Conservation (phyloP, 1,140 invertebrate genomes). For the Rhyacophila brunnea region DNA sequence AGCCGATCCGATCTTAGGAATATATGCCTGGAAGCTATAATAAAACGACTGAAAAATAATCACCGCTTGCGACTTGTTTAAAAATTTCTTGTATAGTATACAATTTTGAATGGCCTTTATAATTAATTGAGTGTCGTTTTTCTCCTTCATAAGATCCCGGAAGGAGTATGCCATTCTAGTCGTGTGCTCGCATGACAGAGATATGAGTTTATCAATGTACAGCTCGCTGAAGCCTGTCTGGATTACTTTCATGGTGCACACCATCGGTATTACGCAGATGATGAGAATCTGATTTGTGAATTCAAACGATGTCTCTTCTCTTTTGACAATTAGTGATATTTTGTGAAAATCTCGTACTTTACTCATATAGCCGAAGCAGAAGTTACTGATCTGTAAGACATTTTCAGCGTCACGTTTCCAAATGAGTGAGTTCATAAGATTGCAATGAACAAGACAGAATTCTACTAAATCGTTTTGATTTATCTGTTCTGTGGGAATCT, state of each 20-base stretch:
- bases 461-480: conserved; percentile 38
- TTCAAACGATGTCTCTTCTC: conserved; percentile 42
- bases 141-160: conserved; percentile 53
- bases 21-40: conserved; percentile 64
- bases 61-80: conserved; percentile 64
- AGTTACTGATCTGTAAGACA: conserved; percentile 43
- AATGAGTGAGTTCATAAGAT: conserved; percentile 56
- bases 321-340: conserved; percentile 40
- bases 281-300: conserved; percentile 59
- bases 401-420: conserved; percentile 38
- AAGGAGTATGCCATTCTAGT: conserved; percentile 61
- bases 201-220: conserved; percentile 63
- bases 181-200: conserved; percentile 61
- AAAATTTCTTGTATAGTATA: conserved; percentile 53
- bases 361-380: conserved; percentile 43
- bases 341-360: conserved; percentile 37
- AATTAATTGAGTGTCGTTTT: conserved; percentile 56
- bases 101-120: conserved; percentile 64
- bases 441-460: conserved; percentile 44
- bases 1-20: conserved; percentile 39
- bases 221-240: conserved; percentile 55
- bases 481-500: conserved; percentile 18
- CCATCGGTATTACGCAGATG: conserved; percentile 60
- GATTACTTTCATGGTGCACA: conserved; percentile 51
- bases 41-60: conserved; percentile 69